A percentile compares a stretch with the other conserved stretches of the same genome.
These are phyloP conservation scores for Acanthopleura granulata DNA, from an alignment of 2,888 invertebrate species.

Conservation along the genomic window DNA sequence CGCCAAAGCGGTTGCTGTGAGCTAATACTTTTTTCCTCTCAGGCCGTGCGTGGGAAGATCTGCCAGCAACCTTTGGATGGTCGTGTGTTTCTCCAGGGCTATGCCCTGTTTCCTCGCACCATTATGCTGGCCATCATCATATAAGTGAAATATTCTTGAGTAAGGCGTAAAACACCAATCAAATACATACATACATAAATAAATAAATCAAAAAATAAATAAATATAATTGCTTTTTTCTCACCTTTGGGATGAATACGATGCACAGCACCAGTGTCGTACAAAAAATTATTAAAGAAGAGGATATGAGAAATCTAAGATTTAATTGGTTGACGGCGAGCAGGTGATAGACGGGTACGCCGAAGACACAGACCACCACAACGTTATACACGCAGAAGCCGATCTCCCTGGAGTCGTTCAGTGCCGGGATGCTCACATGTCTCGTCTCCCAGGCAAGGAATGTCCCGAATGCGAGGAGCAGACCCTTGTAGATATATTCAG, in stretches of 20 bases:
- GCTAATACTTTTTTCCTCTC: too few species aligned
- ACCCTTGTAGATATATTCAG: conserved; percentile 48
- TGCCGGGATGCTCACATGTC: conserved; percentile 41
- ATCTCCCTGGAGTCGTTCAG: conserved; percentile 54
- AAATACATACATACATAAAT: too few species aligned
- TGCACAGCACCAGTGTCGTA: conserved; percentile 43
- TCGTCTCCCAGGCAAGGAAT: conserved; percentile 54
- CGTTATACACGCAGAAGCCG: conserved; percentile 54
- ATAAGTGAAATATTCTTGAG: too few species aligned
- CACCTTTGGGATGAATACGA: conserved; percentile 57
- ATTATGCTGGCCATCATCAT: too few species aligned
- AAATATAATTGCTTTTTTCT: not conserved
- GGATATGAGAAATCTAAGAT: conserved; percentile 37
- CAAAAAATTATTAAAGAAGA: conserved; percentile 41
- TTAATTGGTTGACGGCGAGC: conserved; percentile 36
- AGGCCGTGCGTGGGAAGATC: too few species aligned
- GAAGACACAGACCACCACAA: conserved; percentile 43
- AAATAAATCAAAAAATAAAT: too few species aligned
- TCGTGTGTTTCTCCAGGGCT: too few species aligned
- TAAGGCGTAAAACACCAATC: too few species aligned
- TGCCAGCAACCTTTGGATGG: too few species aligned
- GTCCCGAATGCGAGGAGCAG: conserved; percentile 48
- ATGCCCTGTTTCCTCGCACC: too few species aligned
- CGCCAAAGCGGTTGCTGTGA: too few species aligned
- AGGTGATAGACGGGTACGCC: conserved; percentile 42